Evolutionary conservation across 2,113 vertebrate species (phyloP).

Genomic region (Philantomba maxwellii): DNA sequence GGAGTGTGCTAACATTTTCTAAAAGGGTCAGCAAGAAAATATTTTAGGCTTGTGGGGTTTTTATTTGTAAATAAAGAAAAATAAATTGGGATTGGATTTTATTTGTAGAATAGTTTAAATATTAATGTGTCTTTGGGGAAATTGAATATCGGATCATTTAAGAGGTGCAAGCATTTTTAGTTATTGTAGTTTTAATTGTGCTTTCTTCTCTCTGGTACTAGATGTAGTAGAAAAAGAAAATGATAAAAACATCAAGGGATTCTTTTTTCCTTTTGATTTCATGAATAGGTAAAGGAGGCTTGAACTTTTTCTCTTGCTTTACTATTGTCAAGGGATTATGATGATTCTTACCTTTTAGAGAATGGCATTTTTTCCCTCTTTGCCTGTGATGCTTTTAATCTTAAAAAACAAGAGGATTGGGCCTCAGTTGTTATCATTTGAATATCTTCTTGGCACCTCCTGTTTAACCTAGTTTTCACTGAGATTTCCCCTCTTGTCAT

Average conservation of each 20-base stretch:
- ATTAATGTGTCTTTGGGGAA: not conserved
- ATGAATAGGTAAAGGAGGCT: conserved; percentile 24
- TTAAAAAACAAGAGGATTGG: not conserved
- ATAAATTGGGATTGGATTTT: conserved; percentile 2
- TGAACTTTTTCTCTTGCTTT: not conserved
- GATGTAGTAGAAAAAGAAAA: conserved; percentile 37
- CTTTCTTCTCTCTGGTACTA: not conserved
- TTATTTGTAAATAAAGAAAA: conserved; percentile 2
- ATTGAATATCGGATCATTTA: not conserved
- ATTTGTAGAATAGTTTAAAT: not conserved
- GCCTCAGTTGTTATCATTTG: not conserved
- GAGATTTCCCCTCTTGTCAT: not conserved
- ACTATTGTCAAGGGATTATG: not conserved
- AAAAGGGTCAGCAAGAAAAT: not conserved
- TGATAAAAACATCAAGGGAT: conserved; percentile 43
- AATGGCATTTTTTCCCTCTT: not conserved
- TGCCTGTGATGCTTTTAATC: not conserved
- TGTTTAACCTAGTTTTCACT: not conserved
- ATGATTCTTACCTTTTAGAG: conserved; percentile 26
- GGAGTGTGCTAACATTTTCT: not conserved
- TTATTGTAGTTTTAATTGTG: not conserved
- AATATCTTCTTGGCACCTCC: conserved; percentile 6
- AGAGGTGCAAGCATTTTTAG: not conserved
- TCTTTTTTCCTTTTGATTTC: conserved; percentile 44
- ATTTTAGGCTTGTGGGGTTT: not conserved